These are phyloP conservation scores for Borostomias antarcticus DNA, from an alignment of 2,797 vertebrate genomes.

Conservation along the genomic window DNA sequence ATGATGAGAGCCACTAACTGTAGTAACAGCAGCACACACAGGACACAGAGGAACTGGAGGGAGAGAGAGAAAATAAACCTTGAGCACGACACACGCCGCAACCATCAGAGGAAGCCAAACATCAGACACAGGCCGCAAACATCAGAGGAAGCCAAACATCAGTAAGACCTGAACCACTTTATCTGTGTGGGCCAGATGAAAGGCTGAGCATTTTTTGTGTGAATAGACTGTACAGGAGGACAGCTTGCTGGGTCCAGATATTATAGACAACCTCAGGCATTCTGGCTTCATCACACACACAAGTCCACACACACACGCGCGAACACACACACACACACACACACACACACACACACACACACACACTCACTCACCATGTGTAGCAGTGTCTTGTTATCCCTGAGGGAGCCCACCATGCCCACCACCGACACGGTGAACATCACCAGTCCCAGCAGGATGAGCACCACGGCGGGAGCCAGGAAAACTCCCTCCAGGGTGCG, in stretches of 20 bases:
- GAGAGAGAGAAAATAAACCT: constrained; percentile 14
- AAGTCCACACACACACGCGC: not conserved
- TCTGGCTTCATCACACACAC: not conserved
- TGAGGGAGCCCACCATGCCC: constrained; percentile 88
- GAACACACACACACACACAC: not conserved
- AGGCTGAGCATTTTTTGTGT: not conserved
- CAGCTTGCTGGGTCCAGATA: not conserved
- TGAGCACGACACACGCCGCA: not conserved
- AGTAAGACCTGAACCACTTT: not conserved
- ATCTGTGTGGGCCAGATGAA: not conserved
- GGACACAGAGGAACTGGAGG: constrained; percentile 87
- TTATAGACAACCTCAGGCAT: not conserved
- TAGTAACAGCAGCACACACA: constrained; percentile 82
- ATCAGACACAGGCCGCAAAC: not conserved
- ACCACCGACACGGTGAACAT: constrained; percentile 88
- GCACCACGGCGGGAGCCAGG: constrained; percentile 87
- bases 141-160: not conserved
- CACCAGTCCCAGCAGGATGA: constrained; percentile 85
- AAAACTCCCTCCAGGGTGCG: constrained; percentile 88
- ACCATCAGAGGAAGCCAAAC: too few species aligned
- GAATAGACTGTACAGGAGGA: not conserved
- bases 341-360: not conserved
- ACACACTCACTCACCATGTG: constrained; percentile 76
- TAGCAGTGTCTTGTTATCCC: constrained; percentile 87
- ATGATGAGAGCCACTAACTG: constrained; percentile 80